Percentiles rank a stretch among this genome's conserved stretches.
phyloP scores from a whole-genome alignment of 2,888 invertebrate species.

The Platycheirus rosarum region DNA sequence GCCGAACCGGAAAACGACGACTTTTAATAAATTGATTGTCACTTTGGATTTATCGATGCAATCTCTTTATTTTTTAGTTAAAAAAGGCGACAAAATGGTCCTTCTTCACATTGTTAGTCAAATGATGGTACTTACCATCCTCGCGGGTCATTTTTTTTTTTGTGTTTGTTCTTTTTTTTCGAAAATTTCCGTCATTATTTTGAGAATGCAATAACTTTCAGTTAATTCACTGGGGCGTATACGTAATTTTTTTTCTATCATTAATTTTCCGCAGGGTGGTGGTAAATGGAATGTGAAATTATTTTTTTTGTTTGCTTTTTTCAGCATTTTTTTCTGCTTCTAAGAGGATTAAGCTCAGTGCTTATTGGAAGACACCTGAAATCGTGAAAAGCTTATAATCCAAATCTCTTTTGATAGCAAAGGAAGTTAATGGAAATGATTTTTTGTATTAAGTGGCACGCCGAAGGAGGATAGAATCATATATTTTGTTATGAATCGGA shows the following conservation, averaged over 20 bases:
- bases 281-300: not conserved
- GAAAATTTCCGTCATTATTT: conserved; percentile 32
- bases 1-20: conserved; percentile 39
- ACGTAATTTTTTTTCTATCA: conserved; percentile 32
- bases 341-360: not conserved
- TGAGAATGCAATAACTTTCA: conserved; percentile 55
- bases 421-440: conserved; percentile 63
- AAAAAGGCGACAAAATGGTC: conserved; percentile 44
- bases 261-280: not conserved
- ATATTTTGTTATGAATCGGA: not conserved
- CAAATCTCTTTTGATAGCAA: conserved; percentile 51
- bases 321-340: not conserved
- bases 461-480: conserved; percentile 10
- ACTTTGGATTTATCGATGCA: conserved; percentile 62
- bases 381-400: conserved; percentile 57
- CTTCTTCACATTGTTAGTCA: conserved; percentile 19
- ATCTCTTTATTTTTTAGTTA: conserved; percentile 36
- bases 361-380: conserved; percentile 51
- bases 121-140: not conserved
- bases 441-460: conserved; percentile 29
- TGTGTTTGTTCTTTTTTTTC: not conserved
- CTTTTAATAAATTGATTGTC: conserved; percentile 70
- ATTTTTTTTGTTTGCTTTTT: conserved; percentile 40
- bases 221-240: conserved; percentile 63
- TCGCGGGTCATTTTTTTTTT: not conserved